These are phyloP conservation scores for Eristalinus sepulchralis DNA, from an alignment of 2,888 invertebrate species.

Conservation along the genomic window DNA sequence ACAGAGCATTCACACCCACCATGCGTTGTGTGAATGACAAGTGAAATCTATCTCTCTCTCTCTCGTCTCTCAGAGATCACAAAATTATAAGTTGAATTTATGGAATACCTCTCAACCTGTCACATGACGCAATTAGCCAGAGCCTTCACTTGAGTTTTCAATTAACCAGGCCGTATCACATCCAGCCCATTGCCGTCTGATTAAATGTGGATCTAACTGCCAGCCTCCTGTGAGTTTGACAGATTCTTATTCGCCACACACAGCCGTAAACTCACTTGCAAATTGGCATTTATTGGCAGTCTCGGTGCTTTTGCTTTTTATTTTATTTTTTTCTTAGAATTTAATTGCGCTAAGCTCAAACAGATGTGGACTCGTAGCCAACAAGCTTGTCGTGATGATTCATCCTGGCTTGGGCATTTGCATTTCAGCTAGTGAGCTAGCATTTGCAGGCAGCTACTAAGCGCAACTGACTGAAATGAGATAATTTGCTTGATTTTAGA, in stretches of 20 bases:
- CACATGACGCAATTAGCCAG: conserved; percentile 56
- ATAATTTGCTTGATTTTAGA: conserved; percentile 46
- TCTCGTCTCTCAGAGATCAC: neutral
- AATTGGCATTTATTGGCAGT: neutral
- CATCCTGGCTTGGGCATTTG: conserved; percentile 37
- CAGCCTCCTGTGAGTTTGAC: neutral
- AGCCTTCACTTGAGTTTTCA: conserved; percentile 40
- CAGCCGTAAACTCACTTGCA: conserved; percentile 28
- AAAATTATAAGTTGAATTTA: neutral
- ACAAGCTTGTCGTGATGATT: conserved; percentile 25
- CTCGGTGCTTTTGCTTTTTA: conserved; percentile 6
- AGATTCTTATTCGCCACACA: conserved; percentile 38
- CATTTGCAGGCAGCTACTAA: neutral
- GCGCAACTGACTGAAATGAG: conserved; percentile 20
- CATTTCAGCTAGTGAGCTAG: conserved; percentile 25
- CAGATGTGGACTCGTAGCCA: conserved; percentile 24
- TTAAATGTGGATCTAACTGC: conserved; percentile 37
- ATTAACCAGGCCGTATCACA: conserved; percentile 43
- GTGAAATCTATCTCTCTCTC: neutral
- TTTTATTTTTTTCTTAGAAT: conserved; percentile 26
- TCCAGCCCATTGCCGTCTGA: conserved; percentile 45
- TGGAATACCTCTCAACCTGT: conserved; percentile 33
- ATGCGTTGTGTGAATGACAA: neutral
- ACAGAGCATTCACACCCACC: neutral
- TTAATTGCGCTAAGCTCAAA: neutral